These are phyloP conservation scores for Pontoporia blainvillei DNA, from an alignment of 2,113 vertebrate species.

Conservation along the genomic window DNA sequence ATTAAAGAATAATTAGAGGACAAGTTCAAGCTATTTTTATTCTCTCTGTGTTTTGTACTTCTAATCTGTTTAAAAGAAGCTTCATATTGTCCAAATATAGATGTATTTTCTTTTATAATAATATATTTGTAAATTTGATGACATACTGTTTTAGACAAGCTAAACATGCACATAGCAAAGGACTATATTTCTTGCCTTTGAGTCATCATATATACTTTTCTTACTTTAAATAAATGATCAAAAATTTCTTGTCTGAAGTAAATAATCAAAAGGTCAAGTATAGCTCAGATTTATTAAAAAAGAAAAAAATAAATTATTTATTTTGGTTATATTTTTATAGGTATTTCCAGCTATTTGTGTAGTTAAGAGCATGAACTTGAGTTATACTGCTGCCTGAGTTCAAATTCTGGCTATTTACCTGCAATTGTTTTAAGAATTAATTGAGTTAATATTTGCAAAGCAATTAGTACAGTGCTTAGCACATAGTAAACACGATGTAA, in stretches of 20 bases:
- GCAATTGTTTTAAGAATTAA: slow-evolving; percentile 26
- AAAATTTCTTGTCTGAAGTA: neutral
- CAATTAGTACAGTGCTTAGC: neutral
- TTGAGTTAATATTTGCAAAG: slow-evolving; percentile 9
- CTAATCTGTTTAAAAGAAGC: neutral
- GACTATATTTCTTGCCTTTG: neutral
- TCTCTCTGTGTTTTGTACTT: slow-evolving; percentile 36
- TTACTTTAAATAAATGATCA: neutral
- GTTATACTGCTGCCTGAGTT: neutral
- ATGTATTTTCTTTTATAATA: slow-evolving; percentile 3
- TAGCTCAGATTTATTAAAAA: neutral
- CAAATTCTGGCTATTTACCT: slow-evolving; percentile 22
- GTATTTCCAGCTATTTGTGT: neutral
- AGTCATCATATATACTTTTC: neutral
- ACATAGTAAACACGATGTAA: neutral
- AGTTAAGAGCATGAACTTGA: neutral
- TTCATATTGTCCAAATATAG: slow-evolving; percentile 17
- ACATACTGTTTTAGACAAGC: neutral
- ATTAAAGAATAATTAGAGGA: slow-evolving; percentile 42
- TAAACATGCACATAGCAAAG: neutral
- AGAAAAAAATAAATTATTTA: neutral
- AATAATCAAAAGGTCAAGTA: neutral
- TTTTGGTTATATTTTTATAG: neutral
- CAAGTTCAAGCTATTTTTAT: slow-evolving; percentile 44
- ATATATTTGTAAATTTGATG: slow-evolving; percentile 13